These are phyloP conservation scores for Busseola fusca DNA, from an alignment of 2,888 invertebrate genomes.

Conservation along the genomic window DNA sequence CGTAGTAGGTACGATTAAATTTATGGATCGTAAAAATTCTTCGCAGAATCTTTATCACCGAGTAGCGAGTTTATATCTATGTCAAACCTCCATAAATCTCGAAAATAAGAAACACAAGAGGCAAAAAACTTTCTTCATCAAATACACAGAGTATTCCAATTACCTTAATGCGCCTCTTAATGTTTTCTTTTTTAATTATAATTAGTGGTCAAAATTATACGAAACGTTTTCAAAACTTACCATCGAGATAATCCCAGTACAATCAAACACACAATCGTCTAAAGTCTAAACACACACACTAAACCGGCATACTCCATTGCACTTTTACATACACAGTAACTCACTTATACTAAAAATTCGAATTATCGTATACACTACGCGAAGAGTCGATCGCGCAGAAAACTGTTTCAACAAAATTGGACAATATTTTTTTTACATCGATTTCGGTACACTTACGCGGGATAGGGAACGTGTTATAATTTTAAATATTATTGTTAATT, in stretches of 20 bases:
- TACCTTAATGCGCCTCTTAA: constrained; percentile 11
- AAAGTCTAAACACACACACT: constrained; percentile 73
- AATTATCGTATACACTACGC: constrained; percentile 67
- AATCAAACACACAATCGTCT: constrained; percentile 68
- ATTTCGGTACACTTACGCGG: constrained; percentile 48
- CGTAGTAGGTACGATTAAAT: constrained; percentile 58
- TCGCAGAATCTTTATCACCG: constrained; percentile 60
- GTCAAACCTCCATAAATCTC: constrained; percentile 51
- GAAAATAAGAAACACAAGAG: constrained; percentile 38
- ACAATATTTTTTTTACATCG: constrained; percentile 37
- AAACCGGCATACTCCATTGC: constrained; percentile 72
- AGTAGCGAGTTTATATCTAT: constrained; percentile 52
- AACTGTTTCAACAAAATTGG: constrained; percentile 54
- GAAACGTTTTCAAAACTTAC: constrained; percentile 68
- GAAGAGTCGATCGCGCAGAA: constrained; percentile 54
- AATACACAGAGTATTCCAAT: constrained; percentile 23
- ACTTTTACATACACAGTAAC: constrained; percentile 70
- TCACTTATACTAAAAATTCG: constrained; percentile 65
- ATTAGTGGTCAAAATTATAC: background rate
- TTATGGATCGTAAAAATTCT: constrained; percentile 62
- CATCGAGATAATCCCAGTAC: constrained; percentile 74
- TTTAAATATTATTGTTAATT: constrained; percentile 62
- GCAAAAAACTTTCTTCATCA: constrained; percentile 2
- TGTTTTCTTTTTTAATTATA: background rate
- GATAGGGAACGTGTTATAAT: constrained; percentile 54